These are phyloP conservation scores for Lethocerus indicus DNA, from an alignment of 1,140 invertebrate genomes.

Conservation along the genomic window DNA sequence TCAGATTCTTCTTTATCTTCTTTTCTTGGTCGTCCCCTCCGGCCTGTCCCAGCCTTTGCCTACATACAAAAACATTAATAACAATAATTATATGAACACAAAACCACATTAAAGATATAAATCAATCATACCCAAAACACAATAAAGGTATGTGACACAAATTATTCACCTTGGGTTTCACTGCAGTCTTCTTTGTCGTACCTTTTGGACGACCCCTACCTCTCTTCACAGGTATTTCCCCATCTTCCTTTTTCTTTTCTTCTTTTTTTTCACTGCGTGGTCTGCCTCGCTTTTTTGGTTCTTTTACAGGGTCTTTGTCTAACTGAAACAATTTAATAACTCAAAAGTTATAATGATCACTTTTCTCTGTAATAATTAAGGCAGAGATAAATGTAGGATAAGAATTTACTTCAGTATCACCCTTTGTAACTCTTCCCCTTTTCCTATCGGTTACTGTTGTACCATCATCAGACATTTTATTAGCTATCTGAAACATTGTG, in stretches of 20 bases:
- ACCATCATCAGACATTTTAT: conserved; percentile 1
- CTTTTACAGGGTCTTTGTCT: neutral
- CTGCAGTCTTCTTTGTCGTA: neutral
- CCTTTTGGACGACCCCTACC: neutral
- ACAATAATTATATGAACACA: too few species aligned
- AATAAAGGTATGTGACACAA: too few species aligned
- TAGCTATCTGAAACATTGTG: neutral
- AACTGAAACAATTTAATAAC: neutral
- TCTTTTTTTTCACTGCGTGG: conserved; percentile 1
- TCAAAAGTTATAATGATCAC: too few species aligned
- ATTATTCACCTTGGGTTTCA: neutral
- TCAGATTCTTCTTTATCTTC: neutral
- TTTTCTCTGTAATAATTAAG: too few species aligned
- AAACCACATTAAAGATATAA: too few species aligned
- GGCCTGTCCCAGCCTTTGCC: too few species aligned
- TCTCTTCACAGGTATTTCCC: neutral
- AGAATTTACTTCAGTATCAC: neutral
- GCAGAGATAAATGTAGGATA: too few species aligned
- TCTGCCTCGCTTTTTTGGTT: conserved; percentile 3
- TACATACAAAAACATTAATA: too few species aligned
- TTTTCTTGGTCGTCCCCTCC: neutral
- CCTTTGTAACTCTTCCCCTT: neutral
- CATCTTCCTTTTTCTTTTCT: neutral
- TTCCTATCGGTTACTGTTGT: neutral
- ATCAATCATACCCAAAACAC: too few species aligned